phyloP scores from a whole-genome alignment of 2,113 vertebrate genomes.

The Cyphomyrus discorhynchus region DNA sequence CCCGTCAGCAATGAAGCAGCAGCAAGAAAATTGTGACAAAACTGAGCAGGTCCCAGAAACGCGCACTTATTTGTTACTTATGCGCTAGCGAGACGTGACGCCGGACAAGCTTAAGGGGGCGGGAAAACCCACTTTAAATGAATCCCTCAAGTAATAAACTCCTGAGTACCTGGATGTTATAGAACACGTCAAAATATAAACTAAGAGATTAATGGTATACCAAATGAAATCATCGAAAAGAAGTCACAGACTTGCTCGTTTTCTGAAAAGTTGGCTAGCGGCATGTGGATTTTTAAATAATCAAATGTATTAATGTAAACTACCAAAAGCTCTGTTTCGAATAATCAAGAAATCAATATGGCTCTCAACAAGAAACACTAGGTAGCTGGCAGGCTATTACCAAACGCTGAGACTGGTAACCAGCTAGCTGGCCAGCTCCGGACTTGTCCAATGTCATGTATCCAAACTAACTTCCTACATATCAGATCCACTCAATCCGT shows the following conservation, averaged over 20 bases:
- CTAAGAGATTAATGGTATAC: background rate
- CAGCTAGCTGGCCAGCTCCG: background rate
- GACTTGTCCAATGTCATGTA: conserved; percentile 17
- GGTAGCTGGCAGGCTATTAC: background rate
- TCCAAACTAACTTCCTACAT: background rate
- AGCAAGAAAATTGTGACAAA: background rate
- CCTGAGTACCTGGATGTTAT: background rate
- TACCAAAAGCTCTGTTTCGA: background rate
- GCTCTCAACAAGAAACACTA: conserved; percentile 12
- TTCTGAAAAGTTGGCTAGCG: conserved; percentile 4
- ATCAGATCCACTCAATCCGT: background rate
- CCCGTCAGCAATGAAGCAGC: background rate
- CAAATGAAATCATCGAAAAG: background rate
- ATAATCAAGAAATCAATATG: conserved; percentile 23
- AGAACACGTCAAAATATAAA: background rate
- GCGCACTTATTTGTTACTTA: background rate
- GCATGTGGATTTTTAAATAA: background rate
- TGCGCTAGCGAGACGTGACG: background rate
- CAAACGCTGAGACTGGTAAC: background rate
- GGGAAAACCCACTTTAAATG: background rate
- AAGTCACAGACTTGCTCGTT: background rate
- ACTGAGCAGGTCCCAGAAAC: background rate
- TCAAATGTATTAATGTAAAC: background rate
- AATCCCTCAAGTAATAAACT: background rate
- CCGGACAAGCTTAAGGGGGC: background rate